Conservation (phyloP, 2,888 invertebrate species). For the Eupithecia subumbrata region DNA sequence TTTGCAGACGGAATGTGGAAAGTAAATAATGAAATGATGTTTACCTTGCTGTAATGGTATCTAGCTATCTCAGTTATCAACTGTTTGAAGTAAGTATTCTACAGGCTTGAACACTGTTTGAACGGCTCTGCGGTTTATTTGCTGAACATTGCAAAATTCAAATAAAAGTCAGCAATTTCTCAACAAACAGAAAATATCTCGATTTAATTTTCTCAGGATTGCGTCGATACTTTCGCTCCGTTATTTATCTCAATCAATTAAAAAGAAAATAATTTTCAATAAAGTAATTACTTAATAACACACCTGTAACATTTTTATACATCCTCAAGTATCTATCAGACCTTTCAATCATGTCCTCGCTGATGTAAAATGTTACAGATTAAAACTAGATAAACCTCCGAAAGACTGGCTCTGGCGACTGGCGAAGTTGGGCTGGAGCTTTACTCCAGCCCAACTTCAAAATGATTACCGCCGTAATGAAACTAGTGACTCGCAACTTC, state of each 20-base stretch:
- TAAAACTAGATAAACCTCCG: not conserved
- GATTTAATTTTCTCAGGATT: not conserved
- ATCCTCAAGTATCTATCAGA: not conserved
- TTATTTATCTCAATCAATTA: no score
- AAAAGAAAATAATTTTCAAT: no score
- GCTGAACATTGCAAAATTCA: not conserved
- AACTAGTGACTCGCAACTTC: not conserved
- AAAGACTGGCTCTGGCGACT: no score
- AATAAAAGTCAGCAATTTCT: not conserved
- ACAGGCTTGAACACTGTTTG: not conserved
- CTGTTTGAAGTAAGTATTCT: conserved; percentile 10
- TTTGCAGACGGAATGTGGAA: conserved; percentile 30
- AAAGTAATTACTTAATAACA: no score
- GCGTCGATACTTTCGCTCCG: not conserved
- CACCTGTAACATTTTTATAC: not conserved
- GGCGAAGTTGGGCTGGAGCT: no score
- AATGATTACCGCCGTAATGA: not conserved
- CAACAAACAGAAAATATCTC: not conserved
- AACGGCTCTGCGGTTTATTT: not conserved
- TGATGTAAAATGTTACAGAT: not conserved
- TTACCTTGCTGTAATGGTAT: conserved; percentile 7
- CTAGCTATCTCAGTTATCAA: conserved; percentile 10
- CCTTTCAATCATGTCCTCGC: not conserved
- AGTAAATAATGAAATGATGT: conserved; percentile 24
- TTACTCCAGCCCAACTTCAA: not conserved